These are phyloP conservation scores for Fulica atra DNA, from an alignment of 2,113 vertebrate genomes.

Conservation along the genomic window DNA sequence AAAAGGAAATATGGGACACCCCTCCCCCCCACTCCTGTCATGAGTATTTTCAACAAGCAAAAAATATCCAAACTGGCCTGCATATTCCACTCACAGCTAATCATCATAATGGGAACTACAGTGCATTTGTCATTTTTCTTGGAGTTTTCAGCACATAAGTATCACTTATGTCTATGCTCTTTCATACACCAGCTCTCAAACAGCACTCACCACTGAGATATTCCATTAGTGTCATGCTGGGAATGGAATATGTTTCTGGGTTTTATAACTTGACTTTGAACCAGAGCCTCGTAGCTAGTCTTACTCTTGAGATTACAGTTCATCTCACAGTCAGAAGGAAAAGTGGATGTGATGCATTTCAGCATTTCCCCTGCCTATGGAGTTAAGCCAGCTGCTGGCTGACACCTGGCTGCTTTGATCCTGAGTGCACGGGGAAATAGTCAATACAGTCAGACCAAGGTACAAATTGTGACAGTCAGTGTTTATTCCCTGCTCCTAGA, in stretches of 20 bases:
- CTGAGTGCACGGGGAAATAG: rapidly evolving
- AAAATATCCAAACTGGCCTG: background rate
- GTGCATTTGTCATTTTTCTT: background rate
- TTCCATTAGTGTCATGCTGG: conserved; percentile 31
- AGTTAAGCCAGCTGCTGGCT: background rate
- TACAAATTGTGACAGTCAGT: background rate
- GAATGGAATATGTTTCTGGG: background rate
- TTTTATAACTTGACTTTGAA: conserved; percentile 12
- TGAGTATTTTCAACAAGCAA: background rate
- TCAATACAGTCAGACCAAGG: background rate
- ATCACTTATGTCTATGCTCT: background rate
- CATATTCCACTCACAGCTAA: background rate
- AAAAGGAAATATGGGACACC: background rate
- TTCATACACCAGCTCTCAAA: background rate
- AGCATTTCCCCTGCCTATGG: background rate
- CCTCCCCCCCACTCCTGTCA: too few species aligned
- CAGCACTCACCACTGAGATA: background rate
- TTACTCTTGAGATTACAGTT: background rate
- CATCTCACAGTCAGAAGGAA: background rate
- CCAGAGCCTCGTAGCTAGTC: background rate
- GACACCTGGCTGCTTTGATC: background rate
- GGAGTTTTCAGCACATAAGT: background rate
- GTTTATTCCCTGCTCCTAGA: background rate
- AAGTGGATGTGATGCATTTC: background rate
- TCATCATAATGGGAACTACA: background rate